Evolutionary conservation across 2,797 vertebrate species (phyloP).

Genomic region (Cryptoblepharus egeriae): DNA sequence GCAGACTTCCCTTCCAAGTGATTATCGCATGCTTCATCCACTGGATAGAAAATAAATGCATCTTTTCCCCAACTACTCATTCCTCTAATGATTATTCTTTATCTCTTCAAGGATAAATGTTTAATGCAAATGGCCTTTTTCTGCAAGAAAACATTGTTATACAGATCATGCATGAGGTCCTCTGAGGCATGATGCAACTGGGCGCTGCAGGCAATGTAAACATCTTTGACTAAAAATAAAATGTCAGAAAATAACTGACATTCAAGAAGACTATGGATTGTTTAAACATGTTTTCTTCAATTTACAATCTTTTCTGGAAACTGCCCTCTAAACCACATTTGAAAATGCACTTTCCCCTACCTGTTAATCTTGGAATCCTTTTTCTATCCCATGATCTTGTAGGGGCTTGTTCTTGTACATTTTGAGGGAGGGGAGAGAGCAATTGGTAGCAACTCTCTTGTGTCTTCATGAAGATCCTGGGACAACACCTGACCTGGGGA

Average conservation of each 20-base stretch:
- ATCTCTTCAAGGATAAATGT: conserved; percentile 44
- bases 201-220: conserved; percentile 28
- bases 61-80: conserved; percentile 17
- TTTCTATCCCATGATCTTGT: background rate
- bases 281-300: conserved; percentile 23
- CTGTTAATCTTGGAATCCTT: background rate
- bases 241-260: conserved; percentile 25
- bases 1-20: conserved; percentile 16
- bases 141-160: conserved; percentile 37
- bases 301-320: conserved; percentile 19
- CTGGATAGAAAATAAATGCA: conserved; percentile 48
- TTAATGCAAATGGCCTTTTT: conserved; percentile 51
- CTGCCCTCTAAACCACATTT: background rate
- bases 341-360: background rate
- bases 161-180: conserved; percentile 18
- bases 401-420: too few relatives aligned
- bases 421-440: too few relatives aligned
- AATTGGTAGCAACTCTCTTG: too few relatives aligned
- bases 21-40: conserved; percentile 32
- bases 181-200: conserved; percentile 14
- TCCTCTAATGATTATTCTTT: conserved; percentile 51
- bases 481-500: too few relatives aligned
- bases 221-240: conserved; percentile 30
- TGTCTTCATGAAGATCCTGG: too few relatives aligned
- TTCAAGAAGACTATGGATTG: background rate